Percentiles rank a stretch among this genome's conserved stretches.
Conservation (phyloP, 2,797 vertebrate genomes). For the Ara ararauna region DNA sequence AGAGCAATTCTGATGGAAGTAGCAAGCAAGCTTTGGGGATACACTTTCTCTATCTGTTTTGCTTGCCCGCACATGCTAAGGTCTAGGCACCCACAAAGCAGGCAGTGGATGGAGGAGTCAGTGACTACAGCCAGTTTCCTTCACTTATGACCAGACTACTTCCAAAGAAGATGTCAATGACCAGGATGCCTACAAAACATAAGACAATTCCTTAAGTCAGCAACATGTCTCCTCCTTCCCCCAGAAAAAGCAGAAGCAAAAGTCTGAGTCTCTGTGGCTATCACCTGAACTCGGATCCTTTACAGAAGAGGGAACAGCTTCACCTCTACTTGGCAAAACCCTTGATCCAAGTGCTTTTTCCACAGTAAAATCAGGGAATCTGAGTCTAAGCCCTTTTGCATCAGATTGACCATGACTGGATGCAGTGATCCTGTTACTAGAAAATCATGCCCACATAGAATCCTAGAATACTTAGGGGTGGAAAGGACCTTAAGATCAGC, state of each 20-base stretch:
- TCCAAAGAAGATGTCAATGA: background rate
- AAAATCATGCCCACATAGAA: background rate
- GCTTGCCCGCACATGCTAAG: background rate
- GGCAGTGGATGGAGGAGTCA: background rate
- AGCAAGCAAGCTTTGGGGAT: background rate
- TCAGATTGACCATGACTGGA: background rate
- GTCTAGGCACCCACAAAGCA: background rate
- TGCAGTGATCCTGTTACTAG: background rate
- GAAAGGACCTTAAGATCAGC: too few relatives aligned
- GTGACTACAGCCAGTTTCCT: background rate
- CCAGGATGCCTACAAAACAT: background rate
- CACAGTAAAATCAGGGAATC: background rate
- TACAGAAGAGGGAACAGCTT: background rate
- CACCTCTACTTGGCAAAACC: background rate
- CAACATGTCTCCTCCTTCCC: background rate
- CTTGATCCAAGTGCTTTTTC: background rate
- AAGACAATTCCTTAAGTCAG: background rate
- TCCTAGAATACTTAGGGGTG: too few relatives aligned
- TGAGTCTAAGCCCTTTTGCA: background rate
- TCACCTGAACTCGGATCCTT: background rate
- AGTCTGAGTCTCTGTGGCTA: background rate
- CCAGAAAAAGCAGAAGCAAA: background rate
- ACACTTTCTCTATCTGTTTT: background rate
- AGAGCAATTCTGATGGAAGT: background rate
- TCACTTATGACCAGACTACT: background rate